Evolutionary conservation across 2,113 vertebrate species (phyloP).

Genomic region (Sminthopsis crassicaudata): DNA sequence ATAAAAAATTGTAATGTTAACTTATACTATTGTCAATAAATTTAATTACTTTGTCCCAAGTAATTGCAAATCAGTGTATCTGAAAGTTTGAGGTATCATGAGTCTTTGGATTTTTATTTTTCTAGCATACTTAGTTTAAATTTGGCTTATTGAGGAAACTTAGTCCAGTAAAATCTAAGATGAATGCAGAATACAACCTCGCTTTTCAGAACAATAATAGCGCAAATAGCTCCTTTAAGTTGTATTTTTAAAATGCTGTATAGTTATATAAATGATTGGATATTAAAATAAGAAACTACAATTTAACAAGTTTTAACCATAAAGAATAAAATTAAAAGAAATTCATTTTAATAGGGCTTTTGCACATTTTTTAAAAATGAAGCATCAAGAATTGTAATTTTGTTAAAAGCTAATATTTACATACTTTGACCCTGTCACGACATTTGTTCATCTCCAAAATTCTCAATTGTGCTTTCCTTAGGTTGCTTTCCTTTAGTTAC

Average conservation of each 20-base stretch:
- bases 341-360: constrained; percentile 49
- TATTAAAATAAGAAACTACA: neutral
- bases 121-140: neutral
- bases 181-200: constrained; percentile 26
- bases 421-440: neutral
- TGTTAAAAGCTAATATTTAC: neutral
- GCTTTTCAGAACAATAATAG: constrained; percentile 32
- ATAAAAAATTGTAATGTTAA: neutral
- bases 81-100: neutral
- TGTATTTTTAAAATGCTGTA: neutral
- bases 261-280: neutral
- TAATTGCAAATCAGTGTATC: neutral
- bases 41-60: neutral
- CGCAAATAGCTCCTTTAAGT: neutral
- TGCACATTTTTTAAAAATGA: constrained; percentile 40
- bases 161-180: neutral
- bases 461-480: neutral
- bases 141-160: neutral
- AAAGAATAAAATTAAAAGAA: constrained; percentile 39
- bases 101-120: neutral
- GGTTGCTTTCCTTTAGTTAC: neutral
- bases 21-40: neutral
- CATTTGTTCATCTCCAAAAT: neutral
- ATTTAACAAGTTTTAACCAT: constrained; percentile 38
- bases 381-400: constrained; percentile 42